phyloP scores from a whole-genome alignment of 2,888 invertebrate genomes.

The Drosophila siamana region DNA sequence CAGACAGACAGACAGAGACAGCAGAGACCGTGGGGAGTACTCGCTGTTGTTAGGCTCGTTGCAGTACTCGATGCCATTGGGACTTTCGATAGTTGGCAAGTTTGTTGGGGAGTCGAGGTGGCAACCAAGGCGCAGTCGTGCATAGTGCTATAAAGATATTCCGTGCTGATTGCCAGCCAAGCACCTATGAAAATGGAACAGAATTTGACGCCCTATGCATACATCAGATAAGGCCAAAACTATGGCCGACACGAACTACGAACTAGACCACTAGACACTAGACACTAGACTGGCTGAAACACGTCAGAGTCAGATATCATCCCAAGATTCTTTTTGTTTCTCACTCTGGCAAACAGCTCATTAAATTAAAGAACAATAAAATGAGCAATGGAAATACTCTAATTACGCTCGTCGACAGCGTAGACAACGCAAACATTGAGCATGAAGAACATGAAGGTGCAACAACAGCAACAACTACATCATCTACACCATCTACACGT shows the following conservation, averaged over 20 bases:
- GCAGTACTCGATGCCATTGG: conserved; percentile 33
- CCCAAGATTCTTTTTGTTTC: conserved; percentile 11
- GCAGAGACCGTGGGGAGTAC: conserved; percentile 58
- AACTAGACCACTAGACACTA: conserved; percentile 7
- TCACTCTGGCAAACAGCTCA: conserved; percentile 13
- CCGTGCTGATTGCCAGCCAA: conserved; percentile 45
- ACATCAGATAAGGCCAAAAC: conserved; percentile 49
- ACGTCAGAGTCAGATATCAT: conserved; percentile 11
- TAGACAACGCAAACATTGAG: conserved; percentile 3
- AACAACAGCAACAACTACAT: not conserved
- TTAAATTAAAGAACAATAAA: conserved; percentile 15
- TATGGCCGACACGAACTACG: not conserved
- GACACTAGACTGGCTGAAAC: no score
- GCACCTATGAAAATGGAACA: conserved; percentile 66
- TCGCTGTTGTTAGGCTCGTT: not conserved
- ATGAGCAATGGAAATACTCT: conserved; percentile 2
- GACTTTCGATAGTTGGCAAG: conserved; percentile 46
- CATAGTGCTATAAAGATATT: conserved; percentile 69
- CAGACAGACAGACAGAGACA: not conserved
- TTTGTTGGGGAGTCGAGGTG: not conserved
- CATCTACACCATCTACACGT: no score
- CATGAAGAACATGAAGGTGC: not conserved
- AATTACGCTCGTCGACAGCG: conserved; percentile 15
- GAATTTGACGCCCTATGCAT: conserved; percentile 71
- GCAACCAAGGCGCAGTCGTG: conserved; percentile 59